Evolutionary conservation across 1,140 invertebrate genomes (phyloP).

Genomic region (Drosophila melanogaster): Release_6_plus_ISO1_MT NT_033779.5:5001001-5001500

Average conservation of each 20-base stretch:
- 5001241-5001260: slow-evolving; percentile 14
- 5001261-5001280: slow-evolving; percentile 40
- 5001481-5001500: slow-evolving; percentile 14
- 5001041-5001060: no score
- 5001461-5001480: not conserved
- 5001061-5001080: no score
- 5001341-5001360: slow-evolving; percentile 59
- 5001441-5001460: slow-evolving; percentile 14
- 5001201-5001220: slow-evolving; percentile 54
- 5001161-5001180: slow-evolving; percentile 21
- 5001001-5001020: no score
- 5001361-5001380: slow-evolving; percentile 48
- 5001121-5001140: not conserved
- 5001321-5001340: slow-evolving; percentile 67
- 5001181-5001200: slow-evolving; percentile 46
- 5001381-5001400: slow-evolving; percentile 4
- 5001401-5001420: slow-evolving; percentile 28
- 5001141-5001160: slow-evolving; percentile 10
- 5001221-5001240: slow-evolving; percentile 1
- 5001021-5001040: no score
- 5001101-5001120: not conserved
- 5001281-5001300: slow-evolving; percentile 53
- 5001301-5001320: slow-evolving; percentile 77
- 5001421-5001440: slow-evolving; percentile 63
- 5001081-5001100: no score